Percentiles rank a stretch among this genome's conserved stretches.
Evolutionary conservation across 2,888 invertebrate genomes (phyloP).

Genomic region (Hesperia comma): DNA sequence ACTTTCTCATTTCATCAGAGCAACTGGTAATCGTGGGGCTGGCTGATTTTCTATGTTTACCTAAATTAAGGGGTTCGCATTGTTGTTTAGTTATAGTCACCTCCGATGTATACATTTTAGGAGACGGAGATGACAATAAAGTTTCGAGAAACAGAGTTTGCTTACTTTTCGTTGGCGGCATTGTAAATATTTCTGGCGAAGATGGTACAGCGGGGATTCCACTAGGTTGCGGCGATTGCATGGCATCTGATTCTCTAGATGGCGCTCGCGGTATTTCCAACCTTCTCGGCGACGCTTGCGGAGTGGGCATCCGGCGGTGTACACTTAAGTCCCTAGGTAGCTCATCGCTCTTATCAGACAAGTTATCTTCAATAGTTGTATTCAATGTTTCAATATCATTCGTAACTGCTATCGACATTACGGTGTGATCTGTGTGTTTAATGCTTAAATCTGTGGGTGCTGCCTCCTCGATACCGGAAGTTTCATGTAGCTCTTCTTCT

Average conservation of each 20-base stretch:
- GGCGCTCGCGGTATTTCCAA: conserved; percentile 84
- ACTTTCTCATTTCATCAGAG: conserved; percentile 87
- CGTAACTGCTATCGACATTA: conserved; percentile 51
- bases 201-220: conserved; percentile 88
- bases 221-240: conserved; percentile 89
- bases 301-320: conserved; percentile 78
- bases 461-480: conserved; percentile 63
- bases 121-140: conserved; percentile 84
- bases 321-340: conserved; percentile 85
- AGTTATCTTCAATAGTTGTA: conserved; percentile 57
- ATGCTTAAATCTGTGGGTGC: conserved; percentile 84
- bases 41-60: conserved; percentile 86
- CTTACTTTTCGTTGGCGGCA: conserved; percentile 74
- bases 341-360: conserved; percentile 79
- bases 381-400: conserved; percentile 58
- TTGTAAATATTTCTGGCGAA: conserved; percentile 86
- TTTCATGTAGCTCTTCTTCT: conserved; percentile 37
- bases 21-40: conserved; percentile 90
- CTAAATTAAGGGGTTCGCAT: conserved; percentile 88
- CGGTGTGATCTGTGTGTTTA: conserved; percentile 63
- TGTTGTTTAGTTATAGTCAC: conserved; percentile 83
- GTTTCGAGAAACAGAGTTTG: conserved; percentile 86
- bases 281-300: conserved; percentile 74
- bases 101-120: conserved; percentile 84
- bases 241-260: conserved; percentile 88